These are phyloP conservation scores for Stomatorhinus walkeri DNA, from an alignment of 2,797 vertebrate genomes.

Conservation along the genomic window DNA sequence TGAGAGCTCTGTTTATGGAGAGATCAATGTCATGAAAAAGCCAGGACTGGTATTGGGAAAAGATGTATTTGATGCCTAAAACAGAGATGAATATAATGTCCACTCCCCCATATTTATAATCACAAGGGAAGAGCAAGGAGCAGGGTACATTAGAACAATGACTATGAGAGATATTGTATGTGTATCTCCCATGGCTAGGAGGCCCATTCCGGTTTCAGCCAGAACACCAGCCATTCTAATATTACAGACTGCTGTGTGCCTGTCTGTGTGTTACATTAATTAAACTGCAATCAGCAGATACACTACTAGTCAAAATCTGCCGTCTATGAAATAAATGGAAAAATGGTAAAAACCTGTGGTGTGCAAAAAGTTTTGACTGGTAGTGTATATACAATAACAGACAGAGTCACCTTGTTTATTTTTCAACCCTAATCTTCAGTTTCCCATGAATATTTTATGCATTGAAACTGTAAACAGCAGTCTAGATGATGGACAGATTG, in stretches of 20 bases:
- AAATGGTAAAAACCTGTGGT: neutral
- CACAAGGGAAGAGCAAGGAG: neutral
- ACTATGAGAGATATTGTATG: neutral
- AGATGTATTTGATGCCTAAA: neutral
- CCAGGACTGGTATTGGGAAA: neutral
- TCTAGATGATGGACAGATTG: neutral
- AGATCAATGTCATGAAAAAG: neutral
- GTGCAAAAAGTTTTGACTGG: too few relatives aligned
- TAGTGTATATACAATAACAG: neutral
- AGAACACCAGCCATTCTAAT: neutral
- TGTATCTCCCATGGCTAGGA: neutral
- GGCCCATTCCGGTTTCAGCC: neutral
- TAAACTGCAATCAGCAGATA: neutral
- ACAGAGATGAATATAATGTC: neutral
- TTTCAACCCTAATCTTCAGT: neutral
- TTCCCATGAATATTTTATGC: neutral
- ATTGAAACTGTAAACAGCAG: neutral
- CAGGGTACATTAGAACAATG: neutral
- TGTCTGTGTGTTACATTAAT: neutral
- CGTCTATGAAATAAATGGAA: neutral
- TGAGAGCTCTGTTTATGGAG: conserved; percentile 16
- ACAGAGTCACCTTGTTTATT: neutral
- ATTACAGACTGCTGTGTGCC: neutral
- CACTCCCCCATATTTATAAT: neutral
- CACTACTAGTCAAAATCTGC: neutral